phyloP scores from a whole-genome alignment of 2,113 vertebrate species.

The Azemiops feae region DNA sequence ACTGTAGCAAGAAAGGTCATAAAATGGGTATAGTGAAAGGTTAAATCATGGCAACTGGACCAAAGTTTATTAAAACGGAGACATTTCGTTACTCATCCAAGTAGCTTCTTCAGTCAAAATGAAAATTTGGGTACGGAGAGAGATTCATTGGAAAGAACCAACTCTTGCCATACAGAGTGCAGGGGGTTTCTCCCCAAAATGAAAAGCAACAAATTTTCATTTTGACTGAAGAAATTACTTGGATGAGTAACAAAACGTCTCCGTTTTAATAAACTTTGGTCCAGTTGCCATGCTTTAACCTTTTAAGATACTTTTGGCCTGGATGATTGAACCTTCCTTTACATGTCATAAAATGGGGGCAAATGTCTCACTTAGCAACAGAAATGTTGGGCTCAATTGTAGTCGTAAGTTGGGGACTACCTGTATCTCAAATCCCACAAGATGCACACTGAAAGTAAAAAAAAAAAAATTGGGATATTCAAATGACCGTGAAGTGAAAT shows the following conservation, averaged over 20 bases:
- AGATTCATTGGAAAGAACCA: not conserved
- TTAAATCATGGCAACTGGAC: too few species aligned
- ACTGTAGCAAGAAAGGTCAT: too few species aligned
- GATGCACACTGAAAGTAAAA: not conserved
- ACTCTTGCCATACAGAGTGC: not conserved
- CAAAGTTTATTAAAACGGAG: not conserved
- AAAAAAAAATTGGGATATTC: not conserved
- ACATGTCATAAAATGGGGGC: not conserved
- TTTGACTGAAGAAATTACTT: not conserved
- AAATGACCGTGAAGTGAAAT: not conserved
- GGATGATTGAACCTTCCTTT: not conserved
- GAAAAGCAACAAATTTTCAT: not conserved
- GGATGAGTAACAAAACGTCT: not conserved
- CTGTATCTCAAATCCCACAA: not conserved
- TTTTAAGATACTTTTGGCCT: not conserved
- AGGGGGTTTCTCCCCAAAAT: not conserved
- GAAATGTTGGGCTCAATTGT: not conserved
- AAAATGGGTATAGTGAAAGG: too few species aligned
- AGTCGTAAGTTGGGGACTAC: not conserved
- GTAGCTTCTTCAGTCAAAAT: not conserved
- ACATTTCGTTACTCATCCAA: not conserved
- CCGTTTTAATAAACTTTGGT: not conserved
- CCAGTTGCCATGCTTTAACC: not conserved
- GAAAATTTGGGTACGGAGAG: not conserved
- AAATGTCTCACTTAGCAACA: not conserved